A percentile compares a stretch with the other conserved stretches of the same genome.
Conservation (phyloP, 2,888 invertebrate species). For the Cepaea hortensis region DNA sequence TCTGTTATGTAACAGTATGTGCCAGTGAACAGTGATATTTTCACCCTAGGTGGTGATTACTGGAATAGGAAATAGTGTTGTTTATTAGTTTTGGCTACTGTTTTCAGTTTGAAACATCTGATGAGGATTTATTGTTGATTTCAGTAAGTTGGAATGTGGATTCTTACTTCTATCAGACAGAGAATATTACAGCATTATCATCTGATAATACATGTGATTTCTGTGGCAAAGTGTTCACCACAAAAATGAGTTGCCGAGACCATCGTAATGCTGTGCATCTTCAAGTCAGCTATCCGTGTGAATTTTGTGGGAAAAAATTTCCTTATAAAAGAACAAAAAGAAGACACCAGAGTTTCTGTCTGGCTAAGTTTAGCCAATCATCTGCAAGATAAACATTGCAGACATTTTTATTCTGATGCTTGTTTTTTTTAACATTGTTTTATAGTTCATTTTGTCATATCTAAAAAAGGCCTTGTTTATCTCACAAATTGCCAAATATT, state of each 20-base stretch:
- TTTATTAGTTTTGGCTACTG: no score
- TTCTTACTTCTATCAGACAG: conserved; percentile 1
- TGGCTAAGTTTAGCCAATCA: conserved; percentile 1
- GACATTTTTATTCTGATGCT: not conserved
- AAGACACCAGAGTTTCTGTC: conserved; percentile 37
- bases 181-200: conserved; percentile 4
- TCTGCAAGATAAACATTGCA: not conserved
- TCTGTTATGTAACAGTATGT: no score
- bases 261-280: conserved; percentile 47
- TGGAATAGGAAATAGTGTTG: no score
- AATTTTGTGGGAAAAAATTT: conserved; percentile 47
- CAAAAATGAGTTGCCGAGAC: conserved; percentile 44
- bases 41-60: no score
- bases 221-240: conserved; percentile 50
- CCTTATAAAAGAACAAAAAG: conserved; percentile 44
- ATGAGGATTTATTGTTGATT: conserved; percentile 29
- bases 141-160: conserved; percentile 35
- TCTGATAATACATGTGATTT: conserved; percentile 43
- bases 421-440: not conserved
- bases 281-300: conserved; percentile 44
- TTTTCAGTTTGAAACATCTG: conserved; percentile 11
- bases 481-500: no score
- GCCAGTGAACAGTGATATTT: no score
- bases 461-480: no score
- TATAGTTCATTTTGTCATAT: not conserved